A percentile compares a stretch with the other conserved stretches of the same genome.
Evolutionary conservation across 2,797 vertebrate species (phyloP).

Genomic region (Emydoidea blandingii): DNA sequence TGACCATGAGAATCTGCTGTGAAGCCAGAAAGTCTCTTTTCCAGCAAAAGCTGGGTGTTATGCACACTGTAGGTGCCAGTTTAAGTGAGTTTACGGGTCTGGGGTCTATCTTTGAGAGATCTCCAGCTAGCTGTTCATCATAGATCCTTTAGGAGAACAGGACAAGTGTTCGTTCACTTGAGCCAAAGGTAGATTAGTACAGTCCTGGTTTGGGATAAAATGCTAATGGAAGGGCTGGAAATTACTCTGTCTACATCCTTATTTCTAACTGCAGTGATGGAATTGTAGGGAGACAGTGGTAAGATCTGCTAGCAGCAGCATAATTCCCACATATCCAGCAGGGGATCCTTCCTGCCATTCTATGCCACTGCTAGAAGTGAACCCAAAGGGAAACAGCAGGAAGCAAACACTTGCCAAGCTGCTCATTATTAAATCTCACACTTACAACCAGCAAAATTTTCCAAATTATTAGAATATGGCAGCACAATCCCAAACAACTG

Average conservation of each 20-base stretch:
- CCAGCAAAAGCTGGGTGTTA: neutral
- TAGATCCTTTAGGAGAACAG: neutral
- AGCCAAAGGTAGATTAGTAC: neutral
- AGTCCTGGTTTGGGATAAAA: neutral
- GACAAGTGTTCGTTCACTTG: neutral
- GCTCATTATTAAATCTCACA: constrained; percentile 10
- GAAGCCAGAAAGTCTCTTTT: neutral
- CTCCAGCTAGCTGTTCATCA: neutral
- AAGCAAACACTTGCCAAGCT: neutral
- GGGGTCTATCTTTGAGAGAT: neutral
- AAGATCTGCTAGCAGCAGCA: neutral
- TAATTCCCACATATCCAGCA: neutral
- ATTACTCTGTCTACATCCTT: neutral
- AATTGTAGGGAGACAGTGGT: neutral
- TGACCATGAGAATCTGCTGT: neutral
- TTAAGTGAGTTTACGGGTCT: neutral
- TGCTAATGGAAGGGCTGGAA: neutral
- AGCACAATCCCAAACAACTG: neutral
- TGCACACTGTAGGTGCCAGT: neutral
- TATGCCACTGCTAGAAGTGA: neutral
- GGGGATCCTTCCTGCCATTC: neutral
- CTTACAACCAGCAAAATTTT: constrained; percentile 42
- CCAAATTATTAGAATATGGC: neutral
- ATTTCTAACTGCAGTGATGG: neutral
- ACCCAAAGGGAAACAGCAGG: neutral